Conservation (phyloP, 2,797 vertebrate genomes). For the Pseudochirops corinnae region DNA sequence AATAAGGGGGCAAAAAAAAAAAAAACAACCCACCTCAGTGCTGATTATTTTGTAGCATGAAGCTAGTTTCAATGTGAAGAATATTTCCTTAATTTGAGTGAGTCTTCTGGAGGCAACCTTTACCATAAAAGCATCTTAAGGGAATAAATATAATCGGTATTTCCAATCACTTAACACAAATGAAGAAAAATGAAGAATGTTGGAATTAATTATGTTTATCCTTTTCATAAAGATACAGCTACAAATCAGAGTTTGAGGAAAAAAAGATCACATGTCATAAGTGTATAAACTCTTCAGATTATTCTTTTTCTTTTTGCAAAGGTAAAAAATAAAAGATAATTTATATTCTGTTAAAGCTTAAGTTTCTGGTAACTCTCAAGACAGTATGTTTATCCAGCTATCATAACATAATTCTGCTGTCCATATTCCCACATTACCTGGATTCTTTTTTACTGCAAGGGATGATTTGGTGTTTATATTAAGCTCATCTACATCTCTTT, state of each 20-base stretch:
- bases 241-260: neutral
- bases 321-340: neutral
- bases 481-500: slow-evolving; percentile 46
- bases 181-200: slow-evolving; percentile 56
- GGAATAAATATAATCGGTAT: slow-evolving; percentile 47
- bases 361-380: slow-evolving; percentile 35
- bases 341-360: slow-evolving; percentile 4
- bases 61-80: slow-evolving; percentile 51
- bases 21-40: slow-evolving; percentile 59
- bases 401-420: neutral
- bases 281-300: slow-evolving; percentile 17
- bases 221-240: slow-evolving; percentile 37
- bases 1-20: slow-evolving; percentile 56
- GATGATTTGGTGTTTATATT: slow-evolving; percentile 6
- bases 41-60: slow-evolving; percentile 70
- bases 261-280: neutral
- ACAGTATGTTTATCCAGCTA: neutral
- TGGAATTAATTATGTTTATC: slow-evolving; percentile 47
- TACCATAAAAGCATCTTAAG: slow-evolving; percentile 44
- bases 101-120: slow-evolving; percentile 69
- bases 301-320: slow-evolving; percentile 28
- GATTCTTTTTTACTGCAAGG: slow-evolving; percentile 26
- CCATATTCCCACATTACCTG: slow-evolving; percentile 34
- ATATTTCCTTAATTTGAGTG: slow-evolving; percentile 71
- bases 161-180: slow-evolving; percentile 48